phyloP scores from a whole-genome alignment of 2,113 vertebrate genomes.

The Pedionomus torquatus region DNA sequence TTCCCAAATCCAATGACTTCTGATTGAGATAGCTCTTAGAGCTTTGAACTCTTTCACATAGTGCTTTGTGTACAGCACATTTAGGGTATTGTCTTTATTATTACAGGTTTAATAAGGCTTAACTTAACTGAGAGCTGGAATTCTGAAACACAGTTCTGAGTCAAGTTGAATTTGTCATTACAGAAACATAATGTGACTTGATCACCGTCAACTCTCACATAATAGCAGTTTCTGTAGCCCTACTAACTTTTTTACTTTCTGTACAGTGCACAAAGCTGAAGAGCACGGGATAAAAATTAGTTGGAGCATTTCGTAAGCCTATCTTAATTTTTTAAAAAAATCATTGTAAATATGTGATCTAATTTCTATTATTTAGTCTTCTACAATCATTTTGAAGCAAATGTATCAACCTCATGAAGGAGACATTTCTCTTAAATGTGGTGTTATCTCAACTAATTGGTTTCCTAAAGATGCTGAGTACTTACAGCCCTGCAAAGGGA shows the following conservation, averaged over 20 bases:
- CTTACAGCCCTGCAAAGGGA: neutral
- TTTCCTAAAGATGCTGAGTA: neutral
- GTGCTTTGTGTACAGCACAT: neutral
- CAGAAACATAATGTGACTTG: neutral
- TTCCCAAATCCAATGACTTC: neutral
- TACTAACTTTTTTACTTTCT: neutral
- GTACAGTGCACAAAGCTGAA: neutral
- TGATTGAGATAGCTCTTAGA: neutral
- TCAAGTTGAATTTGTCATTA: neutral
- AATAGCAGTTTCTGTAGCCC: neutral
- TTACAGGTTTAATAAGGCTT: neutral
- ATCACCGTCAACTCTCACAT: neutral
- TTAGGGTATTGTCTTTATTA: neutral
- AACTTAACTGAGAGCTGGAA: neutral
- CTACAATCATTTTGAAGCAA: neutral
- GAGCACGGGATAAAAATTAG: neutral
- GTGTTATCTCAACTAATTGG: neutral
- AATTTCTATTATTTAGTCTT: neutral
- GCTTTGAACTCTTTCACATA: neutral
- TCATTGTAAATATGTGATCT: neutral
- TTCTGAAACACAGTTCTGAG: neutral
- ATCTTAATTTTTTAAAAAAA: rapidly evolving
- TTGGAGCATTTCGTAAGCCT: neutral
- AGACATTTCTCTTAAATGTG: neutral
- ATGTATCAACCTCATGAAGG: neutral